Evolutionary conservation across 2,888 invertebrate species (phyloP), one percentile per base, ranked within the genome.

Genomic region (Parascotia fuliginaria): DNA sequence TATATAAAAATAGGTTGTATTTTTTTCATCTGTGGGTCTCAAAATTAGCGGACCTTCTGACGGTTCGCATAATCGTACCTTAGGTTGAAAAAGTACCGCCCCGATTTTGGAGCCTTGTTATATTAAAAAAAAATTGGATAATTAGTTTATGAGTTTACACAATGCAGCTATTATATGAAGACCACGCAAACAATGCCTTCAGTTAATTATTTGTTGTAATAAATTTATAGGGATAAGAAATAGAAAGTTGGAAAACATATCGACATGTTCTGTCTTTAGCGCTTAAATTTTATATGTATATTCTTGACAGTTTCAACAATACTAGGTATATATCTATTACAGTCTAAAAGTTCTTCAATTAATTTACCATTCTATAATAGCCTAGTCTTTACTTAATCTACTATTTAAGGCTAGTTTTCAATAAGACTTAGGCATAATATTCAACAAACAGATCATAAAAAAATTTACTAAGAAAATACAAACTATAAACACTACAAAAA

Each of bases 121-220:
- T 46, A 48, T 58, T 44, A 48, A 59, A 80, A 83, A 83, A 83
- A 84, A 75, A 73, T 71, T 71, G 69, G 73, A 83, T 83, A 87
- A 90, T 92, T 87, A 88, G 85, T 83, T 87, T 84, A 88, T 83
- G 83, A 89, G 84, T 83, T 87, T 86, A 89, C 82, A 89, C 87
- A 91, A 87, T 86, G 78, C 79, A 74, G 73, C 80, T 86, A 89
- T 89, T 87, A 87, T 87, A 65, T 82, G 68, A 77, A 83, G 79
- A 84, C 72, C 83, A 83, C 77, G 62, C 79, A 85, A 89, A 87
- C 84, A 87, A 88, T 83, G 84, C 75, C 76, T 65, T 55, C 61
- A 61, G 77, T 76, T 84, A 79, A 85, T 85, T 85, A 76, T 82
- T 72, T 70, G 67, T 73, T 79, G 70, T 74, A 77, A 66, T 70